Conservation (phyloP, 1,140 invertebrate species). For the Ips typographus region DNA sequence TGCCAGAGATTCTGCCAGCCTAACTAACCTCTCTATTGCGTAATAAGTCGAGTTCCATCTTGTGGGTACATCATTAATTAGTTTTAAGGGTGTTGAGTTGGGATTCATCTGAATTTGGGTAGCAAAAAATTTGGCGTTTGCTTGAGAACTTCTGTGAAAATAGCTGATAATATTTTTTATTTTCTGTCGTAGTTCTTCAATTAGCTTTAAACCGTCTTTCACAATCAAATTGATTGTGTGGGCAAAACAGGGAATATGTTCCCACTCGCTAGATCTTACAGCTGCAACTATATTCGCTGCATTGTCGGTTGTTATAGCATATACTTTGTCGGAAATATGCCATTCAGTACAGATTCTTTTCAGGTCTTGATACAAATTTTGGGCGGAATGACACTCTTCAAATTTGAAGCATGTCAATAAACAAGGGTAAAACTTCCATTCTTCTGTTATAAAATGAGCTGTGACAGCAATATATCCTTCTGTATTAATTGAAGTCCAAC, state of each 20-base stretch:
- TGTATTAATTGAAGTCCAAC: conserved; percentile 10
- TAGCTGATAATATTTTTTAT: conserved; percentile 12
- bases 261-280: conserved; percentile 3
- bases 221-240: conserved; percentile 26
- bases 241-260: conserved; percentile 18
- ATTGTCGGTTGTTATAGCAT: conserved; percentile 11
- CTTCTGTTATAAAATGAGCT: conserved; percentile 11
- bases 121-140: conserved; percentile 7
- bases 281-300: conserved; percentile 13
- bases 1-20: conserved; percentile 20
- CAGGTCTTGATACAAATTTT: conserved; percentile 12
- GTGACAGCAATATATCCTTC: conserved; percentile 9
- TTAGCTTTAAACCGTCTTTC: not conserved
- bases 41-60: conserved; percentile 29
- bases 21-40: conserved; percentile 30
- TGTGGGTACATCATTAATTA: conserved; percentile 17
- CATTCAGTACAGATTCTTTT: conserved; percentile 19
- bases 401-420: conserved; percentile 13
- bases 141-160: conserved; percentile 17
- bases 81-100: conserved; percentile 14
- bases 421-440: conserved; percentile 8
- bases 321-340: conserved; percentile 17
- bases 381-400: conserved; percentile 7
- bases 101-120: conserved; percentile 24
- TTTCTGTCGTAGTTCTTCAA: conserved; percentile 3